These are phyloP conservation scores for Plecturocebus donacophilus DNA, from an alignment of 2,113 vertebrate genomes.

Conservation along the genomic window DNA sequence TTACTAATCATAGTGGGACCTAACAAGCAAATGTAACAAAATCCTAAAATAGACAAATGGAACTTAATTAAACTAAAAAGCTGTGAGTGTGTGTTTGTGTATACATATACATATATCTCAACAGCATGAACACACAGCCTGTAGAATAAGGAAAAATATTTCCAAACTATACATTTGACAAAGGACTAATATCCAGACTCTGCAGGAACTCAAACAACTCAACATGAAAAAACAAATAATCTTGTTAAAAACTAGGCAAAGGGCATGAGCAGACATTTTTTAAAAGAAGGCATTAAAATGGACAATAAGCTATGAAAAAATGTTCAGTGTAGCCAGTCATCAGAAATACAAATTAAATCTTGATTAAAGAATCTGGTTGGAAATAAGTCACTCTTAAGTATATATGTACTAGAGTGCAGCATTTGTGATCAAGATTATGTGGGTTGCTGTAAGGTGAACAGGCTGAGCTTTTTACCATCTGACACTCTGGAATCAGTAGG, in stretches of 20 bases:
- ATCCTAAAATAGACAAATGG: background rate
- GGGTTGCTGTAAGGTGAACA: background rate
- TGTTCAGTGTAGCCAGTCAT: background rate
- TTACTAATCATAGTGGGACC: background rate
- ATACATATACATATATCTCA: background rate
- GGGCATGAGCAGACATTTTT: background rate
- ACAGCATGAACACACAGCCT: background rate
- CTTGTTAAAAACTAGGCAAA: background rate
- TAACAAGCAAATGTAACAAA: background rate
- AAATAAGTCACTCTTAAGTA: constrained; percentile 13
- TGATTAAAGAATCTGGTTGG: background rate
- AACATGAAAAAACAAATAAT: background rate
- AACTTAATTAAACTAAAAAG: background rate
- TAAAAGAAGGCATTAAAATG: background rate
- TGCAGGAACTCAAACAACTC: background rate
- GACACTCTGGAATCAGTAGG: background rate
- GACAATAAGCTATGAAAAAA: background rate
- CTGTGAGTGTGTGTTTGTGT: background rate
- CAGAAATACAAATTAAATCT: background rate
- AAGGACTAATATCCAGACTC: background rate
- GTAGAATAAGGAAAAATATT: background rate
- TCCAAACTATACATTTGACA: background rate
- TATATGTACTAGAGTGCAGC: background rate
- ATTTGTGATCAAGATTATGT: background rate
- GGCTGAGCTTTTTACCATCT: background rate